A percentile compares a stretch with the other conserved stretches of the same genome.
These are phyloP conservation scores for Melieria picta DNA, from an alignment of 2,888 invertebrate species.

Conservation along the genomic window DNA sequence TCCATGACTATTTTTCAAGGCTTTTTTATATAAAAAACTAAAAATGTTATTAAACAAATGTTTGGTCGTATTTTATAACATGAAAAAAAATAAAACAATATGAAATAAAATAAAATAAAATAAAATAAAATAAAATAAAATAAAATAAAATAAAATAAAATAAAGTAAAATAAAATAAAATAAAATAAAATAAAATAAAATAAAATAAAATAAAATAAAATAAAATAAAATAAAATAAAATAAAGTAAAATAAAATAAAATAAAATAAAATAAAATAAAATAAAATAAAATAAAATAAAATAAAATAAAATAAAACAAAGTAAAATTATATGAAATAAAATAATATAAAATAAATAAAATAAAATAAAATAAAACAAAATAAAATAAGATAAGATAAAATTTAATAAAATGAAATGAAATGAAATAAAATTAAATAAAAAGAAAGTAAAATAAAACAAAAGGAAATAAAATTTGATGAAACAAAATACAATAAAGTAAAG, in stretches of 20 bases:
- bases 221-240: no score
- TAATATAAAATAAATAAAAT: constrained; percentile 1
- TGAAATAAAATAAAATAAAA: constrained; percentile 2
- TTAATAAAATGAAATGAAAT: constrained; percentile 14
- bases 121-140: constrained; percentile 7
- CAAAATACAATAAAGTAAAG: not conserved
- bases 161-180: constrained; percentile 4
- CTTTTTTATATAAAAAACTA: no score
- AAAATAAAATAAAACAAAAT: constrained; percentile 6
- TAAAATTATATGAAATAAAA: not conserved
- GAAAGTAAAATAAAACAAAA: not conserved
- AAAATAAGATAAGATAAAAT: constrained; percentile 6
- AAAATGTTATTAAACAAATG: no score
- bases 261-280: no score
- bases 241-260: no score
- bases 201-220: not conserved
- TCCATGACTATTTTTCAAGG: no score
- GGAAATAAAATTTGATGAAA: not conserved
- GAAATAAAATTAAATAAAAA: constrained; percentile 7
- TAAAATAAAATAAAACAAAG: no score
- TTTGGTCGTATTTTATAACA: no score
- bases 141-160: not conserved
- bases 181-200: constrained; percentile 7
- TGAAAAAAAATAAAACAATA: no score
- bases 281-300: no score